These are phyloP conservation scores for Acromyrmex heyeri DNA, from an alignment of 1,140 invertebrate genomes.

Conservation along the genomic window DNA sequence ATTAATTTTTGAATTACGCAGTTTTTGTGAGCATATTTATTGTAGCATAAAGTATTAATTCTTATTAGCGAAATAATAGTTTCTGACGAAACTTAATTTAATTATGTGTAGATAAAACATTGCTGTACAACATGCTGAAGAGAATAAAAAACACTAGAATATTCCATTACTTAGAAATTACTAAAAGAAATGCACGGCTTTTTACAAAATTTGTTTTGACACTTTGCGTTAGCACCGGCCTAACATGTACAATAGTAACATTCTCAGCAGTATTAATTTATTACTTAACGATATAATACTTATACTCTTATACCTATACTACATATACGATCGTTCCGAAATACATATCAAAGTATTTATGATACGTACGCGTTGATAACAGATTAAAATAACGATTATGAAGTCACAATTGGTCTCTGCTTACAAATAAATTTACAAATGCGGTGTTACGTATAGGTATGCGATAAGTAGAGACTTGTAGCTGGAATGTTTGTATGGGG, in stretches of 20 bases:
- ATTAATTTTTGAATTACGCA: constrained; percentile 57
- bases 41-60: constrained; percentile 31
- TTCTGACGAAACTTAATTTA: constrained; percentile 21
- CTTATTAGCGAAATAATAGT: constrained; percentile 25
- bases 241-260: constrained; percentile 56
- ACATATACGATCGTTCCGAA: constrained; percentile 58
- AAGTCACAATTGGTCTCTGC: constrained; percentile 36
- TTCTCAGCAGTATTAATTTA: constrained; percentile 55
- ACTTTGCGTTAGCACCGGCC: constrained; percentile 41
- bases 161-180: background rate
- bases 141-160: constrained; percentile 37
- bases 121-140: constrained; percentile 55
- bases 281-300: constrained; percentile 42
- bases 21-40: constrained; percentile 32
- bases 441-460: constrained; percentile 19
- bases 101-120: constrained; percentile 37
- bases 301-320: constrained; percentile 19
- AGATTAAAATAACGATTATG: constrained; percentile 24
- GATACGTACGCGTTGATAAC: background rate
- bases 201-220: constrained; percentile 46
- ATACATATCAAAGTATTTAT: constrained; percentile 57
- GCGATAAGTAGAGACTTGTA: constrained; percentile 63
- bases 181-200: constrained; percentile 64
- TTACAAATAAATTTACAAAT: constrained; percentile 51
- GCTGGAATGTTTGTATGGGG: constrained; percentile 78